Conservation (phyloP, 2,113 vertebrate genomes). For the Urocolius indicus region DNA sequence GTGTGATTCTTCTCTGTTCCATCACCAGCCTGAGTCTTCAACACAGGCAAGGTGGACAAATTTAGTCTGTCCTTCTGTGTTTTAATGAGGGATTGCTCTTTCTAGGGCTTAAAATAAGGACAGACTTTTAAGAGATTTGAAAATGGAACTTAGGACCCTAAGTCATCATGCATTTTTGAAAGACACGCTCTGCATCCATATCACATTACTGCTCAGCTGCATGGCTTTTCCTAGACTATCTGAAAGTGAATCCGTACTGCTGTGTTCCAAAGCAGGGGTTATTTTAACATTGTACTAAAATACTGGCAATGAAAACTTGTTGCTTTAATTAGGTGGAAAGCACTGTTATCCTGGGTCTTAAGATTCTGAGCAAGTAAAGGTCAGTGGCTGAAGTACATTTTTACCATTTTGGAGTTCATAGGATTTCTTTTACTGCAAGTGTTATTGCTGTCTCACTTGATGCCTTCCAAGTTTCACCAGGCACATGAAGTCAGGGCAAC, state of each 20-base stretch:
- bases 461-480: not conserved
- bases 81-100: not conserved
- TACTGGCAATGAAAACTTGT: not conserved
- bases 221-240: conserved; percentile 39
- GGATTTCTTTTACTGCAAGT: not conserved
- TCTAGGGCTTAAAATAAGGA: conserved; percentile 27
- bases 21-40: not conserved
- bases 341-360: not conserved
- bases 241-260: conserved; percentile 17
- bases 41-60: not conserved
- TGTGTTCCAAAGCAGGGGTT: not conserved
- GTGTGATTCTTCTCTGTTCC: not conserved
- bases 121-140: not conserved
- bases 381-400: not conserved
- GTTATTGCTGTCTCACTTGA: not conserved
- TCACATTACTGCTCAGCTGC: conserved; percentile 37
- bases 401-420: not conserved
- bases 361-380: not conserved
- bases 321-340: not conserved
- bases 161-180: conserved; percentile 33
- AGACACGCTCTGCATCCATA: not conserved
- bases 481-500: not conserved
- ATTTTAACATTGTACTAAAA: conserved; percentile 40
- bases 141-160: conserved; percentile 11
- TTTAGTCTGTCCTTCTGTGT: not conserved